These are phyloP conservation scores for Alligator sinensis DNA, from an alignment of 2,113 vertebrate species.

Conservation along the genomic window DNA sequence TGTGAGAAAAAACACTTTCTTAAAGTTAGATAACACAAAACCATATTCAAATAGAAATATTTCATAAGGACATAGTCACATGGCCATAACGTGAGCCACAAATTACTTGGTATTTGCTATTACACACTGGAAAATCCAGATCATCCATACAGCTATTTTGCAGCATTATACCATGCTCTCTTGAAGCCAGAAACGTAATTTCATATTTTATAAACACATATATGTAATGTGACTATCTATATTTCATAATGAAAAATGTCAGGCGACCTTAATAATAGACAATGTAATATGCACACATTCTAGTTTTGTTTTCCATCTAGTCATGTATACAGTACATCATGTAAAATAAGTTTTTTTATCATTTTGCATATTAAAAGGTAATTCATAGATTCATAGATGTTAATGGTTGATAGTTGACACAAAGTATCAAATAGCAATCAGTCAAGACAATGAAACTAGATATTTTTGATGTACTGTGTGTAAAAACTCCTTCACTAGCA, in stretches of 20 bases:
- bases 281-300: not conserved
- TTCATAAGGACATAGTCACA: not conserved
- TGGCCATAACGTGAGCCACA: not conserved
- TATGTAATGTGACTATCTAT: not conserved
- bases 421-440: not conserved
- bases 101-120: not conserved
- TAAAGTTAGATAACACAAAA: not conserved
- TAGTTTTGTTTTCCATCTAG: not conserved
- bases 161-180: not conserved
- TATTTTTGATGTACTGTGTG: not conserved
- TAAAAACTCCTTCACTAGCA: not conserved
- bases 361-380: not conserved
- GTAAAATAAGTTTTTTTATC: not conserved
- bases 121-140: not conserved
- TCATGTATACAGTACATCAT: not conserved
- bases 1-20: not conserved
- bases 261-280: not conserved
- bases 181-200: constrained; percentile 35
- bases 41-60: not conserved
- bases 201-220: constrained; percentile 9
- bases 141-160: not conserved
- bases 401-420: not conserved
- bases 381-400: no score
- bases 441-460: not conserved
- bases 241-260: not conserved